phyloP scores from a whole-genome alignment of 2,113 vertebrate species.

The Phalacrocorax carbo region DNA sequence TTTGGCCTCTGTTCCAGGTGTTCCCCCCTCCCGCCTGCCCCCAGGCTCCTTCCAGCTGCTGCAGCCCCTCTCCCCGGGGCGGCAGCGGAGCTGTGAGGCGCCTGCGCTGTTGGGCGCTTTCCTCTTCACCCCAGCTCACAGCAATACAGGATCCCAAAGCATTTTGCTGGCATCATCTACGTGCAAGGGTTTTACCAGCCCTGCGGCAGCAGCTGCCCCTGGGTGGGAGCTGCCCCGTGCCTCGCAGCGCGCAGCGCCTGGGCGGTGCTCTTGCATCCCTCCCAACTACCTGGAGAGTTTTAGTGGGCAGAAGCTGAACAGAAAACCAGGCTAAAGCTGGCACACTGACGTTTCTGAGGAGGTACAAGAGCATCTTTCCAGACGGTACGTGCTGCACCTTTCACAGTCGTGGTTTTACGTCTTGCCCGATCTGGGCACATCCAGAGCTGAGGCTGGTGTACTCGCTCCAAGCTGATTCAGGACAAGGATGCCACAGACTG shows the following conservation, averaged over 20 bases:
- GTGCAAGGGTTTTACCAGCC: not conserved
- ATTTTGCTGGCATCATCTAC: not conserved
- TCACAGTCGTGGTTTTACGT: not conserved
- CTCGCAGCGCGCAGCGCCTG: not conserved
- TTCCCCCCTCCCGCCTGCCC: not conserved
- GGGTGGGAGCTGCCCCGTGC: accelerated
- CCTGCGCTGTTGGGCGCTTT: not conserved
- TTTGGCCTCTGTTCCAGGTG: not conserved
- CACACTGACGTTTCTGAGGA: not conserved
- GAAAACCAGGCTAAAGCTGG: not conserved
- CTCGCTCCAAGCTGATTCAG: not conserved
- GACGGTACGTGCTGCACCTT: not conserved
- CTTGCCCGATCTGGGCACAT: not conserved
- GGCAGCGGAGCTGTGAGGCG: not conserved
- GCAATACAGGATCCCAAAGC: not conserved
- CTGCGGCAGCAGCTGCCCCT: not conserved
- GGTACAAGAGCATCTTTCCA: not conserved
- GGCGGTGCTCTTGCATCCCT: not conserved
- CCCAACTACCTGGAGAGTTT: not conserved
- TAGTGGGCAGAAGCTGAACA: not conserved
- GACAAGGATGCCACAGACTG: not conserved
- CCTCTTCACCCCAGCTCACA: not conserved
- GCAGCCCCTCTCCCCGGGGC: not conserved
- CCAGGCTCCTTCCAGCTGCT: not conserved
- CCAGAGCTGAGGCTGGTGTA: not conserved